phyloP scores from a whole-genome alignment of 2,113 vertebrate genomes.

The Pollimyrus isidori region DNA sequence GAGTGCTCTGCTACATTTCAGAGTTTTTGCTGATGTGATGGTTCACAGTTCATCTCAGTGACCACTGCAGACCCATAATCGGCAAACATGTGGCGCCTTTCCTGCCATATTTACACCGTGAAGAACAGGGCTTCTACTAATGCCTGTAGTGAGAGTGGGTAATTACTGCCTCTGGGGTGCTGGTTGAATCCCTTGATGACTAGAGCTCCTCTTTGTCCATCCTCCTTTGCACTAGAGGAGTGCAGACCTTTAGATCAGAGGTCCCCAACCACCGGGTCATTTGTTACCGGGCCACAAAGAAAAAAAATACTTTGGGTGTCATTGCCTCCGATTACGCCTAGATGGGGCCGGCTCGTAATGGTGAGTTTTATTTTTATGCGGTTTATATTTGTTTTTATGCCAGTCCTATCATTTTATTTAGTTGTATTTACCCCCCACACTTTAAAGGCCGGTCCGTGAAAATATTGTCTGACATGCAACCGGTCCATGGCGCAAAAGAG shows the following conservation, averaged over 20 bases:
- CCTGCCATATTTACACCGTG: not conserved
- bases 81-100: not conserved
- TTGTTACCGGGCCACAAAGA: no score
- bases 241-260: slow-evolving; percentile 22
- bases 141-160: not conserved
- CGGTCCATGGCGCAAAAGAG: no score
- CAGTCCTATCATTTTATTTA: no score
- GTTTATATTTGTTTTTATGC: no score
- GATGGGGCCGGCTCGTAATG: no score
- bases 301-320: no score
- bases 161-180: not conserved
- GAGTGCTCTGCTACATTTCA: not conserved
- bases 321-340: no score
- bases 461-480: no score
- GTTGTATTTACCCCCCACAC: no score
- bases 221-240: slow-evolving; percentile 35
- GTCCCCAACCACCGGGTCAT: no score
- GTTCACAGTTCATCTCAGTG: not conserved
- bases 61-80: not conserved
- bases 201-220: not conserved
- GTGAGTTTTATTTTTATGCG: no score
- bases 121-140: not conserved
- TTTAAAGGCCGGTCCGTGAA: no score
- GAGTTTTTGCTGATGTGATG: not conserved
- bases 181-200: slow-evolving; percentile 18